Evolutionary conservation across 2,888 invertebrate genomes (phyloP).

Genomic region (Epistrophe eligans): DNA sequence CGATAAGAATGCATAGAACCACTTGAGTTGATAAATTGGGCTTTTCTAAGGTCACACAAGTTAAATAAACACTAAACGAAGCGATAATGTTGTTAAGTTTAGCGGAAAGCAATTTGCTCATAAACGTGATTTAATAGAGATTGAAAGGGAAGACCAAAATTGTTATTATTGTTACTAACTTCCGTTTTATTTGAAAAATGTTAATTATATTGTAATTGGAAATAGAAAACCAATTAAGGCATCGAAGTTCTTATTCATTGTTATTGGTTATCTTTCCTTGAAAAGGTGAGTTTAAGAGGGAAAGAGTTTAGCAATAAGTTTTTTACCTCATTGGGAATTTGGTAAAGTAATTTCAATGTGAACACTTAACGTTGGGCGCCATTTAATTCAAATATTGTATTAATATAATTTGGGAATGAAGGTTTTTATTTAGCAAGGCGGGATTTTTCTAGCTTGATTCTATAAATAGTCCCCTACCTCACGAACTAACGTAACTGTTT

Average conservation of each 20-base stretch:
- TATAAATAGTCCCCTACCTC: too few relatives aligned
- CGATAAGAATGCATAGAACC: conserved; percentile 41
- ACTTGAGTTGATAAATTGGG: conserved; percentile 31
- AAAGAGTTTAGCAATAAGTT: too few relatives aligned
- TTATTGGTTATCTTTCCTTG: too few relatives aligned
- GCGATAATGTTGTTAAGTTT: conserved; percentile 11
- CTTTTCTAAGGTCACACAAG: conserved; percentile 21
- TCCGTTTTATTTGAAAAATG: not conserved
- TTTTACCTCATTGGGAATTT: too few relatives aligned
- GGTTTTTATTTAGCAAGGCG: too few relatives aligned
- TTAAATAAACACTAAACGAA: conserved; percentile 8
- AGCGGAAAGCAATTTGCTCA: conserved; percentile 12
- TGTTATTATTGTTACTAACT: not conserved
- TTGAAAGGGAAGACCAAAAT: conserved; percentile 6
- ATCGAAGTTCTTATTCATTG: not conserved
- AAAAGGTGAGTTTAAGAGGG: too few relatives aligned
- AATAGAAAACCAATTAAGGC: not conserved
- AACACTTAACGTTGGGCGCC: not conserved
- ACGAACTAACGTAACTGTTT: too few relatives aligned
- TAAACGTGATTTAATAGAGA: conserved; percentile 1
- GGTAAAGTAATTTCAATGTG: too few relatives aligned
- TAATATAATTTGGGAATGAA: too few relatives aligned
- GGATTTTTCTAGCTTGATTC: too few relatives aligned
- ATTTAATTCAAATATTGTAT: not conserved
- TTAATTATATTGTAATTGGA: not conserved